These are phyloP conservation scores for Okamejei kenojei DNA, from an alignment of 2,797 vertebrate genomes.

Conservation along the genomic window DNA sequence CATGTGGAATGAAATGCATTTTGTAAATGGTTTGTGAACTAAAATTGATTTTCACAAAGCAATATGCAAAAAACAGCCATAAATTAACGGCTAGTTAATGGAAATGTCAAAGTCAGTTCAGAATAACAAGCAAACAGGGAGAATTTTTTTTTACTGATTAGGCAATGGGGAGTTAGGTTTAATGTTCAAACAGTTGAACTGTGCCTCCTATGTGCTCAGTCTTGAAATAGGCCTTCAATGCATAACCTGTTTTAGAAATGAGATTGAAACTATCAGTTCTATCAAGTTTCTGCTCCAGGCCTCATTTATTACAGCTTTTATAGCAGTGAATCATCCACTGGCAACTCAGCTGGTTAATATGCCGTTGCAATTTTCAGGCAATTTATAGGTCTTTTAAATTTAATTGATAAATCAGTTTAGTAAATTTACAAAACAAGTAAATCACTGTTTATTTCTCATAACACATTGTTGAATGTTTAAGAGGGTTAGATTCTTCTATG, in stretches of 20 bases:
- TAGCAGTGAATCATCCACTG: too few relatives aligned
- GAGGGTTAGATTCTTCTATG: background rate
- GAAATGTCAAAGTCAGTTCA: background rate
- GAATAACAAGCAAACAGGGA: background rate
- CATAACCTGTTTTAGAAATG: background rate
- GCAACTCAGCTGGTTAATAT: too few relatives aligned
- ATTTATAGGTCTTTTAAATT: background rate
- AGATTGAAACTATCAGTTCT: background rate
- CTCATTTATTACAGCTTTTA: too few relatives aligned
- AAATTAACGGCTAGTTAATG: background rate
- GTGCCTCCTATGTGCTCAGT: background rate
- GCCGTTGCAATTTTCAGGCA: too few relatives aligned
- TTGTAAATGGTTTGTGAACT: background rate
- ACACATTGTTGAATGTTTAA: background rate
- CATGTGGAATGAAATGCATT: background rate
- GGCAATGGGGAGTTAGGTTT: background rate
- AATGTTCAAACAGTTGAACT: background rate
- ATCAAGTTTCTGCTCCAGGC: too few relatives aligned
- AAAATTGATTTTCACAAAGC: background rate
- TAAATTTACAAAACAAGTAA: background rate
- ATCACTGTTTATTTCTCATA: background rate
- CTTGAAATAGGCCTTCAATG: background rate
- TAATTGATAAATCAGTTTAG: conserved; percentile 3
- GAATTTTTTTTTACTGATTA: background rate
- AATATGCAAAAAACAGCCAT: background rate